A percentile compares a stretch with the other conserved stretches of the same genome.
Conservation (phyloP, 2,888 invertebrate genomes). For the Alloscopus bannaensis region DNA sequence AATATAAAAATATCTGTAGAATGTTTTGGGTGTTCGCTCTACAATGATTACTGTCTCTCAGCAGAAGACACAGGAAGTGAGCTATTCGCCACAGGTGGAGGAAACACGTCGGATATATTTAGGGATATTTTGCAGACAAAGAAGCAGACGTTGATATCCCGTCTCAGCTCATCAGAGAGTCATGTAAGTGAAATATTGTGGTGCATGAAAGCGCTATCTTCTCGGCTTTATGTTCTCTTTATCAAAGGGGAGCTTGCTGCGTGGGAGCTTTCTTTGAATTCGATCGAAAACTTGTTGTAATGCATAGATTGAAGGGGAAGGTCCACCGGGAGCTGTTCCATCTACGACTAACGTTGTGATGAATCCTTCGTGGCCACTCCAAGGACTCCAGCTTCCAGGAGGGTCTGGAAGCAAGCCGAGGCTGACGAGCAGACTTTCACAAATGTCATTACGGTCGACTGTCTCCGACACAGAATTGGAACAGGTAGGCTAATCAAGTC, state of each 20-base stretch:
- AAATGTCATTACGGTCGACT: slow-evolving; percentile 85
- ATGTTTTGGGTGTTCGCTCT: not conserved
- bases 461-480: slow-evolving; percentile 96
- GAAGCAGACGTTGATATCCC: slow-evolving; percentile 89
- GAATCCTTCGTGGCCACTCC: slow-evolving; percentile 85
- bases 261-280: too few species aligned
- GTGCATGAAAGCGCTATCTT: slow-evolving; percentile 19
- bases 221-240: not conserved
- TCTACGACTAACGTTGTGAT: slow-evolving; percentile 84
- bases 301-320: slow-evolving; percentile 67
- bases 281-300: not conserved
- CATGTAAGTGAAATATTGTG: slow-evolving; percentile 82
- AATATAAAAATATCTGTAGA: not conserved
- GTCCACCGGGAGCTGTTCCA: slow-evolving; percentile 28
- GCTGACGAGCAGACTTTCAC: slow-evolving; percentile 70
- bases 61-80: slow-evolving; percentile 44
- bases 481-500: slow-evolving; percentile 83
- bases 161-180: slow-evolving; percentile 91
- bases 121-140: slow-evolving; percentile 95
- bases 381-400: slow-evolving; percentile 83
- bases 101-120: slow-evolving; percentile 89
- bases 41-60: slow-evolving; percentile 7
- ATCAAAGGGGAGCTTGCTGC: too few species aligned
- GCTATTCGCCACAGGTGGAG: slow-evolving; percentile 34
- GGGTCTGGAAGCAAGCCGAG: slow-evolving; percentile 67